phyloP scores from a whole-genome alignment of 2,888 invertebrate genomes.

The Ceriagrion tenellum region DNA sequence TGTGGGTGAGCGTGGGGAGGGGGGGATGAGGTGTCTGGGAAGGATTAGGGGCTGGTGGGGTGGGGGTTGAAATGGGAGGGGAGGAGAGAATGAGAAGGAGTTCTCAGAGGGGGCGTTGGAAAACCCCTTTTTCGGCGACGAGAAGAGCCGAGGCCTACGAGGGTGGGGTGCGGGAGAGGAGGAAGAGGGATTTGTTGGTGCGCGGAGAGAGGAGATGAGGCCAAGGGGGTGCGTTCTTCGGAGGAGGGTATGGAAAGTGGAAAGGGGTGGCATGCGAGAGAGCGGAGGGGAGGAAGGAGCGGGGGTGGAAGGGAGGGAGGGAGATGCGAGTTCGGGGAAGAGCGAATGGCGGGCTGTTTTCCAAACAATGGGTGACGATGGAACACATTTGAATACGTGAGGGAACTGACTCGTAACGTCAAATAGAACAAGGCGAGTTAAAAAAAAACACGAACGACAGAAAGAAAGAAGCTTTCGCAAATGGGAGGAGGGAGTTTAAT shows the following conservation, averaged over 20 bases:
- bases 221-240: not conserved
- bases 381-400: conserved; percentile 68
- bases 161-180: too few species aligned
- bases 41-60: not conserved
- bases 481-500: not conserved
- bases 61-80: not conserved
- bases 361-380: conserved; percentile 66
- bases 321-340: not conserved
- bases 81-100: not conserved
- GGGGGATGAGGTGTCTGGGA: not conserved
- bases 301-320: not conserved
- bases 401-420: conserved; percentile 68
- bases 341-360: conserved; percentile 51
- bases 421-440: conserved; percentile 66
- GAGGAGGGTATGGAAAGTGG: not conserved
- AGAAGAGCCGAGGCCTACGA: not conserved
- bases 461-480: conserved; percentile 51
- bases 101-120: not conserved
- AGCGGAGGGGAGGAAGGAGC: not conserved
- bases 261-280: not conserved
- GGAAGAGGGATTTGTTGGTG: not conserved
- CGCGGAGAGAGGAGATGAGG: not conserved
- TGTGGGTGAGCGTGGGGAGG: not conserved
- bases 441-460: conserved; percentile 40
- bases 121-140: not conserved